These are phyloP conservation scores for Pelmatolapia mariae DNA, from an alignment of 2,113 vertebrate species.

Conservation along the genomic window DNA sequence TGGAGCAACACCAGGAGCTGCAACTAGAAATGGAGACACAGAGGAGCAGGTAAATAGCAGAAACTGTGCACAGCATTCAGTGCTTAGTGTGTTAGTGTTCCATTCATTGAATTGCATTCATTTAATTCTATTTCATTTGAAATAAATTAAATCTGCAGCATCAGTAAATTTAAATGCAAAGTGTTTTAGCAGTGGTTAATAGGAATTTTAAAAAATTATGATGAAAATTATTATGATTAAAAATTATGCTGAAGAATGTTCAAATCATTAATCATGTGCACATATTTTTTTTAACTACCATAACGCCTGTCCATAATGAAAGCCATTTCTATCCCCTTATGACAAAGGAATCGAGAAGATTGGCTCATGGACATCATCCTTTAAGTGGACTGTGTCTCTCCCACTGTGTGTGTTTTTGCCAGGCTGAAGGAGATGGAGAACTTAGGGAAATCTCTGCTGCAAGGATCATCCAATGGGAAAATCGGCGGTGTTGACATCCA, in stretches of 20 bases:
- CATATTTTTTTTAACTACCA: background rate
- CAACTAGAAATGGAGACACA: slow-evolving; percentile 73
- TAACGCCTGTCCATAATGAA: background rate
- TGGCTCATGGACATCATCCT: background rate
- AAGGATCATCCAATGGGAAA: background rate
- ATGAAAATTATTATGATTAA: background rate
- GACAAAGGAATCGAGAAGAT: background rate
- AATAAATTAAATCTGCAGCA: background rate
- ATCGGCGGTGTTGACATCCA: slow-evolving; percentile 46
- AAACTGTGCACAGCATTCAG: background rate
- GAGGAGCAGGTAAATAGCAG: slow-evolving; percentile 59
- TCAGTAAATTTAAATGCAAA: background rate
- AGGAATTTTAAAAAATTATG: background rate
- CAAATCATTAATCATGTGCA: background rate
- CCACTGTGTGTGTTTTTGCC: background rate
- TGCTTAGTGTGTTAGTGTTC: background rate
- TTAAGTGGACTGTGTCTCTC: background rate
- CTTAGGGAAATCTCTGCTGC: slow-evolving; percentile 53
- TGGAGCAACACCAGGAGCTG: slow-evolving; percentile 75
- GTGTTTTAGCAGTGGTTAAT: background rate
- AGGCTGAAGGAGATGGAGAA: slow-evolving; percentile 58
- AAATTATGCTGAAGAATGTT: background rate
- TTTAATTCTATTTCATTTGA: background rate
- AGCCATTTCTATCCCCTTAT: background rate
- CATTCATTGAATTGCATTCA: background rate